Percentiles rank a stretch among this genome's conserved stretches.
phyloP scores from a whole-genome alignment of 1,140 invertebrate genomes.

The Trichonephila clavata region DNA sequence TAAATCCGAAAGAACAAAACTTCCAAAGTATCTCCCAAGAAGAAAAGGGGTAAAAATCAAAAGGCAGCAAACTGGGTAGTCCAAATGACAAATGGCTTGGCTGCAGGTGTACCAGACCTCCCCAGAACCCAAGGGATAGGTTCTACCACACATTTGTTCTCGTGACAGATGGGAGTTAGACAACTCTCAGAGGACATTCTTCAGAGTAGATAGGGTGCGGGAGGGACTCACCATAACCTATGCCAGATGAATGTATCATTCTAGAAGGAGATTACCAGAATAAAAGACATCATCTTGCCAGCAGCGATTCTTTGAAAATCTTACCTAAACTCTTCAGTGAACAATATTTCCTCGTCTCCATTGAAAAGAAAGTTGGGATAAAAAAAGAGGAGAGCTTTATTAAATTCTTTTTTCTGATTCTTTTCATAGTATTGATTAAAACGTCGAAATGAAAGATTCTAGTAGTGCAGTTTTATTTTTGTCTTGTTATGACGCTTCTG shows the following conservation, averaged over 20 bases:
- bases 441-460: constrained; percentile 64
- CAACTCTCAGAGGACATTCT: constrained; percentile 40
- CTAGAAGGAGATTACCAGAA: constrained; percentile 47
- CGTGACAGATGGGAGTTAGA: constrained; percentile 46
- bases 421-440: constrained; percentile 57
- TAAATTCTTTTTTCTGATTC: constrained; percentile 10
- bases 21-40: neutral
- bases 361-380: constrained; percentile 11
- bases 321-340: constrained; percentile 35
- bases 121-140: constrained; percentile 28
- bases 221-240: constrained; percentile 35
- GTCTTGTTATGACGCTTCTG: constrained; percentile 48
- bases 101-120: constrained; percentile 51
- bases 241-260: constrained; percentile 51
- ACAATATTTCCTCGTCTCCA: constrained; percentile 19
- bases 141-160: constrained; percentile 49
- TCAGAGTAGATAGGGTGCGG: neutral
- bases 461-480: constrained; percentile 9
- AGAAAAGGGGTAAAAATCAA: constrained; percentile 46
- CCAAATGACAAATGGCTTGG: constrained; percentile 49
- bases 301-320: constrained; percentile 49
- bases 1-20: neutral
- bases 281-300: constrained; percentile 48
- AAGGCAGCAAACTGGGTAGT: constrained; percentile 15
- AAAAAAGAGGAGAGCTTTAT: constrained; percentile 1